Evolutionary conservation across 2,113 vertebrate species (phyloP).

Genomic region (Strigops habroptila): DNA sequence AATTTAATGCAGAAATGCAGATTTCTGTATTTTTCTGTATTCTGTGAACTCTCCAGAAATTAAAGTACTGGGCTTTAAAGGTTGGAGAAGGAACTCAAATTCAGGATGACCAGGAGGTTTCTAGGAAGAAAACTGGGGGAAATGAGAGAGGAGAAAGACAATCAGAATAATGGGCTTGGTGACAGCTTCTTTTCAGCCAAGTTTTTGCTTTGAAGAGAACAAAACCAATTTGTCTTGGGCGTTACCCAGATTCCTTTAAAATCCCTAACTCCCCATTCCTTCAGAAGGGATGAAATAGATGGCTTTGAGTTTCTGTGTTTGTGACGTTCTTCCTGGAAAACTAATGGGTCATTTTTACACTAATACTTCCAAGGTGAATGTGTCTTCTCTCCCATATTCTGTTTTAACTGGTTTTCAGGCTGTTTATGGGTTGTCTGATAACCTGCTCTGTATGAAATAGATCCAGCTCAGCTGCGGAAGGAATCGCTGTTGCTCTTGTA

Average conservation of each 20-base stretch:
- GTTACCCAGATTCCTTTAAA: background rate
- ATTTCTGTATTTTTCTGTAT: background rate
- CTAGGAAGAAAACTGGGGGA: background rate
- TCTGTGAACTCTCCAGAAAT: background rate
- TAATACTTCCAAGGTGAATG: conserved; percentile 11
- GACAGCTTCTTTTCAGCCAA: background rate
- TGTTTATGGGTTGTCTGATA: background rate
- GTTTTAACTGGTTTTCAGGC: background rate
- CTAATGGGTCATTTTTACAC: background rate
- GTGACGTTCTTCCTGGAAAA: background rate
- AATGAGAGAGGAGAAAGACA: background rate
- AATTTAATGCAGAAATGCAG: background rate
- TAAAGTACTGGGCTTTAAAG: background rate
- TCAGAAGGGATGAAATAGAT: background rate
- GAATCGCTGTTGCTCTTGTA: background rate
- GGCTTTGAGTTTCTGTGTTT: background rate
- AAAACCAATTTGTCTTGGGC: background rate
- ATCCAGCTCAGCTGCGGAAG: background rate
- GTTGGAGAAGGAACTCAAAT: background rate
- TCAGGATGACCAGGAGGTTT: background rate
- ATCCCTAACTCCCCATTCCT: background rate
- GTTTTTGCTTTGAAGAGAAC: background rate
- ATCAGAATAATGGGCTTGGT: background rate
- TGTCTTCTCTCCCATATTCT: background rate
- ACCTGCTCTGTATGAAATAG: background rate